Percentiles rank a stretch among this genome's conserved stretches.
phyloP scores from a whole-genome alignment of 2,113 vertebrate genomes.

The Engystomops pustulosus region DNA sequence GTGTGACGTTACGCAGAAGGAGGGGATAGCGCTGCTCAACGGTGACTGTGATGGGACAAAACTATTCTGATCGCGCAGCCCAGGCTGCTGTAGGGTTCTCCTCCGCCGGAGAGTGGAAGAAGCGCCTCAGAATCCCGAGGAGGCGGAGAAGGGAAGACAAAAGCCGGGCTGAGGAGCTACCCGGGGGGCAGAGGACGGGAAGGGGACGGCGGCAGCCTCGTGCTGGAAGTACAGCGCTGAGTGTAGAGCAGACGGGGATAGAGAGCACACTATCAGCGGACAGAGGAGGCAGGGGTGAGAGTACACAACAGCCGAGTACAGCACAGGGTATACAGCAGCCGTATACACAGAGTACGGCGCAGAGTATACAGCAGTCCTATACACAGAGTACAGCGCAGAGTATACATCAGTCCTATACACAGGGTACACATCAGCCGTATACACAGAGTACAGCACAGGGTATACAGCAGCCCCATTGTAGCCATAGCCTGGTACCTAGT shows the following conservation, averaged over 20 bases:
- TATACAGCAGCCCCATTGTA: neutral
- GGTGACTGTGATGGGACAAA: conserved; percentile 28
- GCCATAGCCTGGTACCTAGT: neutral
- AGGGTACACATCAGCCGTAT: neutral
- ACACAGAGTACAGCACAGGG: neutral
- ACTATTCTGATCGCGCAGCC: conserved; percentile 32
- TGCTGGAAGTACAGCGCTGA: neutral
- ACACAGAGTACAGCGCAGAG: neutral
- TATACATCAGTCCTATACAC: neutral
- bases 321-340: neutral
- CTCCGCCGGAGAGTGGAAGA: conserved; percentile 38
- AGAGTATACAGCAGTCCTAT: neutral
- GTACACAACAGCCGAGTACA: neutral
- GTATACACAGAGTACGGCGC: neutral
- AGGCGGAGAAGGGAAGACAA: conserved; percentile 13
- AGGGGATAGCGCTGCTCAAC: conserved; percentile 14
- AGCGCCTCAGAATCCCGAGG: conserved; percentile 13
- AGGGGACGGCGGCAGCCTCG: neutral
- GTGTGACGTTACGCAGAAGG: conserved; percentile 13
- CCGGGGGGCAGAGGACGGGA: neutral
- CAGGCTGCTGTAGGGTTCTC: neutral
- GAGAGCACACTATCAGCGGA: neutral
- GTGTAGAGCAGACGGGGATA: neutral
- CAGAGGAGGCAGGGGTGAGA: neutral
- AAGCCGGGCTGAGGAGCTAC: neutral